phyloP scores from a whole-genome alignment of 1,140 invertebrate species.

The Scaptomyza graminum region DNA sequence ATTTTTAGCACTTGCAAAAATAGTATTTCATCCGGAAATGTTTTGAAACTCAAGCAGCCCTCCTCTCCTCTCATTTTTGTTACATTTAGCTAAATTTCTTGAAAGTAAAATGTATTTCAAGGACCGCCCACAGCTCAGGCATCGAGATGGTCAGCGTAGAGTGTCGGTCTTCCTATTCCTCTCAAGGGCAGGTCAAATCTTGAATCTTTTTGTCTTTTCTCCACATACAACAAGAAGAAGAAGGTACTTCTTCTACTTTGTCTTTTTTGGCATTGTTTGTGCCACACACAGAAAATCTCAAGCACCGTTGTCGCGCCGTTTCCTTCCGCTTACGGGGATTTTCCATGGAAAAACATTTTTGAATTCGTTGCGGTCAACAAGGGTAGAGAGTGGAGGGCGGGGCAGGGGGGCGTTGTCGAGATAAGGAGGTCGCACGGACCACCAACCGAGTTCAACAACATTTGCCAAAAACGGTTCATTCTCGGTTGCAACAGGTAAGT shows the following conservation, averaged over 20 bases:
- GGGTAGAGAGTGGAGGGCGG: constrained; percentile 26
- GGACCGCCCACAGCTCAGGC: constrained; percentile 25
- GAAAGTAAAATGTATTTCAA: constrained; percentile 8
- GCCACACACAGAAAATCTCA: constrained; percentile 13
- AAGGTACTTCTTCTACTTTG: too few relatives aligned
- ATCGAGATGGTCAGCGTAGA: constrained; percentile 14
- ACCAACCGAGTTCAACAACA: constrained; percentile 11
- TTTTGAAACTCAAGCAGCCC: neutral
- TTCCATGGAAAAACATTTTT: constrained; percentile 69
- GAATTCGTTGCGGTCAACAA: constrained; percentile 29
- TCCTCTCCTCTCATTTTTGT: too few relatives aligned
- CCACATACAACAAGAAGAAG: too few relatives aligned
- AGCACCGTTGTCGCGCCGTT: constrained; percentile 41
- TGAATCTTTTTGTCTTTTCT: constrained; percentile 18
- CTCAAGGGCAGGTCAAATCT: constrained; percentile 9
- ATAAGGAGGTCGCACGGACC: constrained; percentile 31
- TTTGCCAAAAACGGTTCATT: constrained; percentile 5
- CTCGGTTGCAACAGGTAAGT: constrained; percentile 38
- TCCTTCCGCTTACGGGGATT: constrained; percentile 64
- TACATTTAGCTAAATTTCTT: neutral
- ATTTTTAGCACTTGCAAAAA: constrained; percentile 2
- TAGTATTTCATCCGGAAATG: neutral
- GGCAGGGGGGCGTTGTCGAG: constrained; percentile 37
- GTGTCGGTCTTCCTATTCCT: too few relatives aligned
- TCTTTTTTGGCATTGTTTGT: neutral